Evolutionary conservation across 2,113 vertebrate species (phyloP), one percentile per base, ranked within the genome.

Genomic region (Amblyornis subalaris): DNA sequence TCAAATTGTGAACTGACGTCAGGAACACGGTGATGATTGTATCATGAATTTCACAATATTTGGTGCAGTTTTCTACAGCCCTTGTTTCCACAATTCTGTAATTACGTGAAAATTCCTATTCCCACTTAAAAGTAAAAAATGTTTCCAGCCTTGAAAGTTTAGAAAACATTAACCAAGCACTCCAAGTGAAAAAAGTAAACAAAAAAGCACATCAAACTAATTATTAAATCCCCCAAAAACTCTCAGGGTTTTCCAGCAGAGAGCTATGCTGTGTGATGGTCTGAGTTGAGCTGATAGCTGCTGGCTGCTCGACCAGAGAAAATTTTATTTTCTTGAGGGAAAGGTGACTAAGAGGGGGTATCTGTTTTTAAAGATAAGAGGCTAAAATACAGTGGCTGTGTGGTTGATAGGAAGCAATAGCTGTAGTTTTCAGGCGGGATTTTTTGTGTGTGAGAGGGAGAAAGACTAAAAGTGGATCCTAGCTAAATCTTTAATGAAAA

Each of bases 351-450:
- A 70, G 61, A 78, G 36, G 6, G 6, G 79, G 28, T 38, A 77
- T 88, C 95, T 96, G 89, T 42, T 90, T 50, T 74, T 35, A 47
- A 70, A 95, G 91, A 90, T 87, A 91, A 92, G 85, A 40, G 26
- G 67, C 57, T 71, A 53, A 92, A 76, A 50, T 71, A 57, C 7
- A 51, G 38, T 15, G 35, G 47, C 42, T 88, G n/a, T 50, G 38
- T 40, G 29, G 38, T 19, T 72, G 54, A 15, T 25, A 47, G 28
- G 89, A 79, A 70, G 57, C n/a, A 61, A 82, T 4, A 65, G 51
- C 31, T 83, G 28, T 24, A 55, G 60, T 67, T 58, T 80, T 77
- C n/a, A 18, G 9, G 14, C 42, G 66, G 2, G 8, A 22, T 33
- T 74, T 62, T 80, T 60, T 71, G 33, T 48, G 35, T 45, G 24